phyloP scores from a whole-genome alignment of 53 echinoderm and acorn worm genomes.

The Echinometra lucunter region DNA sequence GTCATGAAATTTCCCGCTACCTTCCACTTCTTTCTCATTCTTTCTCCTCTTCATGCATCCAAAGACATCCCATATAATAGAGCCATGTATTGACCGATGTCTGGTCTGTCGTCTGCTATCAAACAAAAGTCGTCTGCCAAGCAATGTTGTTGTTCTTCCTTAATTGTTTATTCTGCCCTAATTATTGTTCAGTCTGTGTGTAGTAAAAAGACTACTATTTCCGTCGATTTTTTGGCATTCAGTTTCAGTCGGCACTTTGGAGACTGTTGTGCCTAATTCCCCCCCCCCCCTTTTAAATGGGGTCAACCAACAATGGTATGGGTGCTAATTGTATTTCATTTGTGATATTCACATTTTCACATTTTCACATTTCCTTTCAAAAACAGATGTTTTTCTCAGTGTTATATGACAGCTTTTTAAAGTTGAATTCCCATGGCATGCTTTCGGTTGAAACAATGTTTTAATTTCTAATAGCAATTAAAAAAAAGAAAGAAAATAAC shows the following conservation, averaged over 20 bases:
- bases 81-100: slow-evolving; percentile 31
- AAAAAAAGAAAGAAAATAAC: no score
- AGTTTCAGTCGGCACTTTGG: neutral
- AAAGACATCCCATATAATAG: neutral
- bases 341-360: neutral
- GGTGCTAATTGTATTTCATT: slow-evolving; percentile 10
- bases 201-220: neutral
- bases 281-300: neutral
- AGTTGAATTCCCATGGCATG: no score
- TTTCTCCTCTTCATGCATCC: neutral
- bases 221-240: neutral
- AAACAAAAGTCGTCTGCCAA: slow-evolving; percentile 28
- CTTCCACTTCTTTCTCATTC: neutral
- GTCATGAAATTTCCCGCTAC: neutral
- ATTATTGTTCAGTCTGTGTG: neutral
- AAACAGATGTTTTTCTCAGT: no score
- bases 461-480: no score
- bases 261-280: neutral
- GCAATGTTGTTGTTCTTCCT: slow-evolving; percentile 35
- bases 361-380: neutral
- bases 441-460: neutral
- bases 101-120: slow-evolving; percentile 12
- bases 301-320: neutral
- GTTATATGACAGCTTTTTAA: neutral
- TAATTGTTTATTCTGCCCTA: slow-evolving; percentile 44